Conservation (phyloP, 2,113 vertebrate genomes). For the Podarcis raffonei region DNA sequence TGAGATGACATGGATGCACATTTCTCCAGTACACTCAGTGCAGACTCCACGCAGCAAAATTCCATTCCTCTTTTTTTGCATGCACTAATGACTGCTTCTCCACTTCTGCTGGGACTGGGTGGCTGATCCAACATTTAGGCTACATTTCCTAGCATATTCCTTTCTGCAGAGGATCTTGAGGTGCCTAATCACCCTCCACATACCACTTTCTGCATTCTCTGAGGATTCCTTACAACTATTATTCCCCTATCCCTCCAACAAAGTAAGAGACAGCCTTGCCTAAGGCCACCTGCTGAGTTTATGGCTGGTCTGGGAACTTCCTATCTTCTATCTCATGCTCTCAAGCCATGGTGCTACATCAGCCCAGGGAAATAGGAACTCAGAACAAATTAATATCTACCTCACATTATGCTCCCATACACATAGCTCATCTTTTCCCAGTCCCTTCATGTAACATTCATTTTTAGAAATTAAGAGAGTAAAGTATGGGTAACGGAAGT, state of each 20-base stretch:
- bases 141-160: background rate
- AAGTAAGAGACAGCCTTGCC: background rate
- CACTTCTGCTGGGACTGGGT: background rate
- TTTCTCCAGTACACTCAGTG: background rate
- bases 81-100: too few relatives aligned
- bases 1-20: background rate
- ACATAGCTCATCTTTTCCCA: background rate
- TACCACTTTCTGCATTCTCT: background rate
- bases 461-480: background rate
- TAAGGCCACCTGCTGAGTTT: too few relatives aligned
- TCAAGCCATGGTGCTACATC: background rate
- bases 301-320: background rate
- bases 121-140: background rate
- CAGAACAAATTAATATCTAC: background rate
- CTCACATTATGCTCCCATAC: background rate
- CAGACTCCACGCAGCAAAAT: too few relatives aligned
- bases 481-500: background rate
- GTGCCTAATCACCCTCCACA: background rate
- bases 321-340: background rate
- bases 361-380: background rate
- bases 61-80: too few relatives aligned
- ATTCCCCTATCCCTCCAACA: background rate
- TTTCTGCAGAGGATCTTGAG: background rate
- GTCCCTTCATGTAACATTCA: background rate
- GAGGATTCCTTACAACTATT: background rate